phyloP scores from a whole-genome alignment of 1,140 invertebrate species.

The Amyelois transitella region DNA sequence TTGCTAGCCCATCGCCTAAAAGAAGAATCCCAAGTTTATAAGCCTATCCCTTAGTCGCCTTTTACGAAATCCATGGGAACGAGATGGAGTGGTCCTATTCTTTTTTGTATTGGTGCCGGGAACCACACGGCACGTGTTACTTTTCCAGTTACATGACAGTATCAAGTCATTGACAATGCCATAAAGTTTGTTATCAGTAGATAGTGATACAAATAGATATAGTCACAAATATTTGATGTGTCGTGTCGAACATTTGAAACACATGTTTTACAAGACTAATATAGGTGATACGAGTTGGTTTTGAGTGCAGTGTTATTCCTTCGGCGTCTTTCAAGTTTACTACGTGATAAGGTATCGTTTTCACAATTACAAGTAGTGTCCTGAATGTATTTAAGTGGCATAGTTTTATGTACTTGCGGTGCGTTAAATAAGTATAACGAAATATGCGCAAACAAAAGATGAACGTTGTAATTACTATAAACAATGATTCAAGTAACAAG shows the following conservation, averaged over 20 bases:
- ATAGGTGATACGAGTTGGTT: conserved; percentile 7
- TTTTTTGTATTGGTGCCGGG: background rate
- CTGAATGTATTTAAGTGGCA: background rate
- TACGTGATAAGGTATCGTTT: conserved; percentile 4
- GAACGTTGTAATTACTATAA: no score
- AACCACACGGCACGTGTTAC: conserved; percentile 6
- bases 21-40: no score
- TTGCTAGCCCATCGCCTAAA: no score
- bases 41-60: no score
- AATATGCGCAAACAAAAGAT: no score
- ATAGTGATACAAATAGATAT: conserved; percentile 39
- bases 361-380: background rate
- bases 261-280: conserved; percentile 40
- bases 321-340: conserved; percentile 8
- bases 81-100: no score
- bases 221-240: background rate
- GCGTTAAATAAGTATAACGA: no score
- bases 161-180: conserved; percentile 38
- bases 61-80: no score
- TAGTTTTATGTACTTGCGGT: no score
- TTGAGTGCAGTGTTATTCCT: conserved; percentile 12
- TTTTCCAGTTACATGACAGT: conserved; percentile 9
- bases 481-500: no score
- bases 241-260: conserved; percentile 49
- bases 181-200: conserved; percentile 48